Evolutionary conservation across 2,113 vertebrate species (phyloP).

Genomic region (Varanus komodoensis): DNA sequence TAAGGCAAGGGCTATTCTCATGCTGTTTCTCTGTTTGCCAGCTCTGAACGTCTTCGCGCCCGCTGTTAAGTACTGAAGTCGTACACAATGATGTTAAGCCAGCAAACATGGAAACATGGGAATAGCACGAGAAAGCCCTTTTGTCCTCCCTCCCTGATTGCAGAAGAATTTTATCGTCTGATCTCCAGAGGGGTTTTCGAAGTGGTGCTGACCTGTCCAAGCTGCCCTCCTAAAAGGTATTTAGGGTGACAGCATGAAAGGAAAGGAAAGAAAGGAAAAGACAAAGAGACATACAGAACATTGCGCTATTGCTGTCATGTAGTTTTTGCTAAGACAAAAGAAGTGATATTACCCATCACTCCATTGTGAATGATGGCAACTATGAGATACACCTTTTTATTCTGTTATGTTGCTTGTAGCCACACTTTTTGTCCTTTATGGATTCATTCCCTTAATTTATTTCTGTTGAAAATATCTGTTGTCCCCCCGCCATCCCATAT

Average conservation of each 20-base stretch:
- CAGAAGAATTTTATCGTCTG: slow-evolving; percentile 73
- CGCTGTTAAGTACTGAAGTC: slow-evolving; percentile 74
- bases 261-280: slow-evolving; percentile 30
- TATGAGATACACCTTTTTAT: slow-evolving; percentile 62
- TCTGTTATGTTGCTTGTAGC: slow-evolving; percentile 66
- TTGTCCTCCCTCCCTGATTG: slow-evolving; percentile 70
- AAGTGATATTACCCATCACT: slow-evolving; percentile 63
- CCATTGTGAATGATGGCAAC: slow-evolving; percentile 58
- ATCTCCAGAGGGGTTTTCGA: slow-evolving; percentile 75
- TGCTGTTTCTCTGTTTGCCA: slow-evolving; percentile 79
- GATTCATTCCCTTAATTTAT: slow-evolving; percentile 67
- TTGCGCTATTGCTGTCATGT: slow-evolving; percentile 68
- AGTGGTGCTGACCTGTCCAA: slow-evolving; percentile 75
- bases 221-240: slow-evolving; percentile 76
- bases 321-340: slow-evolving; percentile 64
- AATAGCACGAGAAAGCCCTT: slow-evolving; percentile 80
- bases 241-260: slow-evolving; percentile 66
- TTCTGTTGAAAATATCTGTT: slow-evolving; percentile 60
- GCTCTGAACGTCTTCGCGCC: slow-evolving; percentile 73
- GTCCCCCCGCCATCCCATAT: slow-evolving; percentile 43
- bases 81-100: slow-evolving; percentile 76
- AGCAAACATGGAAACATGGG: slow-evolving; percentile 76
- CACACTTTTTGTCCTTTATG: slow-evolving; percentile 54
- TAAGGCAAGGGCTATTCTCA: slow-evolving; percentile 74
- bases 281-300: slow-evolving; percentile 60